These are phyloP conservation scores for Bombus superbus DNA, from an alignment of 1,140 invertebrate species.

Conservation along the genomic window DNA sequence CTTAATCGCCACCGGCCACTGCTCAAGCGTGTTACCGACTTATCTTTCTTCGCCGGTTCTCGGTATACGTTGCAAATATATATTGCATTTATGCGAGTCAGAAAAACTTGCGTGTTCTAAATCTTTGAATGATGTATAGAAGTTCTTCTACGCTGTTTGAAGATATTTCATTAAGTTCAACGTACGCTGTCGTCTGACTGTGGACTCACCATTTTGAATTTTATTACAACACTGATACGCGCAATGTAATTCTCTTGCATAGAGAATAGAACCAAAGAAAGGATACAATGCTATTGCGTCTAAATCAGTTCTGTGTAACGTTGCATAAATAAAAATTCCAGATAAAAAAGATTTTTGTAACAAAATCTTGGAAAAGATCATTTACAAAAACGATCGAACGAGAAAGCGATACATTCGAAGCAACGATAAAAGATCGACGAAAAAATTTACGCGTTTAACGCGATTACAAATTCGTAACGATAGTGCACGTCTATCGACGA, in stretches of 20 bases:
- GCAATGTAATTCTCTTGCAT: neutral
- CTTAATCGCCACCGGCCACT: neutral
- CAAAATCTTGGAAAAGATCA: neutral
- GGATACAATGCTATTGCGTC: neutral
- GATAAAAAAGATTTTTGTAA: neutral
- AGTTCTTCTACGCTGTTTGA: neutral
- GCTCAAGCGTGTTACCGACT: neutral
- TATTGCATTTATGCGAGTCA: neutral
- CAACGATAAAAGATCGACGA: neutral
- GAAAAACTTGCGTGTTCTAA: neutral
- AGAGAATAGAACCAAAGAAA: neutral
- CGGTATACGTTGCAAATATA: neutral
- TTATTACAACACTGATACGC: neutral
- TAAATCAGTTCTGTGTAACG: no score
- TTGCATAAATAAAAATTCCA: neutral
- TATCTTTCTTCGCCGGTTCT: neutral
- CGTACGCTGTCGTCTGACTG: neutral
- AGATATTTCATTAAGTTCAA: neutral
- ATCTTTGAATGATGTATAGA: neutral
- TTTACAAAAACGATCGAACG: neutral
- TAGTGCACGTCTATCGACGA: neutral
- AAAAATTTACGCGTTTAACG: neutral
- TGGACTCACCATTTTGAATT: neutral
- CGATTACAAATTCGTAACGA: neutral
- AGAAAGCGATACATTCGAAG: neutral